These are phyloP conservation scores for Anarhynchus alexandrinus DNA, from an alignment of 2,113 vertebrate genomes.

Conservation along the genomic window DNA sequence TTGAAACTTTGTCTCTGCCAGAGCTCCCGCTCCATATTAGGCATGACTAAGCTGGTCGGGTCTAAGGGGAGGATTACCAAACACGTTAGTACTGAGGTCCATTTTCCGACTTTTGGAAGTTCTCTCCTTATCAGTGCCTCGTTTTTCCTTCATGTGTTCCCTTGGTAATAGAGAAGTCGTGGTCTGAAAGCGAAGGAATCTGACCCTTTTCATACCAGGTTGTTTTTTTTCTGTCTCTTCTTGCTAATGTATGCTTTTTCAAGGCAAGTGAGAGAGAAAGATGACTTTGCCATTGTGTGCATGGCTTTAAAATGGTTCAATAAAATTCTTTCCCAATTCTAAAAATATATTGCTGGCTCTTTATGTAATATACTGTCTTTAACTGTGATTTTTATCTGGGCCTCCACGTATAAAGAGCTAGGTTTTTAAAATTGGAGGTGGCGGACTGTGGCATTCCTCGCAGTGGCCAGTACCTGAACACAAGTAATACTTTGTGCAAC, in stretches of 20 bases:
- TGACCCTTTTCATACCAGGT: neutral
- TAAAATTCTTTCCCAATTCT: neutral
- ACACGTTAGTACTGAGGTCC: neutral
- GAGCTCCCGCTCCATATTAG: neutral
- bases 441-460: neutral
- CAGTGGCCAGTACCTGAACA: neutral
- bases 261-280: neutral
- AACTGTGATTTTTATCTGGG: accelerated
- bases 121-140: neutral
- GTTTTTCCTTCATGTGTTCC: neutral
- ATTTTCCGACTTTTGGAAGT: neutral
- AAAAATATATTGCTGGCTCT: neutral
- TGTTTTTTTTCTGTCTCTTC: neutral
- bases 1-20: neutral
- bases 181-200: neutral
- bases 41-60: neutral
- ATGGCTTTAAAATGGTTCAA: neutral
- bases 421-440: neutral
- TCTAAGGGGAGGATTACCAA: neutral
- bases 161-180: neutral
- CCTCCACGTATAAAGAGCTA: neutral
- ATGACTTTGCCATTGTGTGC: neutral
- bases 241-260: neutral
- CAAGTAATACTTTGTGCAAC: neutral
- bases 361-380: neutral